These are phyloP conservation scores for Seriola dumerili DNA, from an alignment of 2,113 vertebrate genomes.

Conservation along the genomic window DNA sequence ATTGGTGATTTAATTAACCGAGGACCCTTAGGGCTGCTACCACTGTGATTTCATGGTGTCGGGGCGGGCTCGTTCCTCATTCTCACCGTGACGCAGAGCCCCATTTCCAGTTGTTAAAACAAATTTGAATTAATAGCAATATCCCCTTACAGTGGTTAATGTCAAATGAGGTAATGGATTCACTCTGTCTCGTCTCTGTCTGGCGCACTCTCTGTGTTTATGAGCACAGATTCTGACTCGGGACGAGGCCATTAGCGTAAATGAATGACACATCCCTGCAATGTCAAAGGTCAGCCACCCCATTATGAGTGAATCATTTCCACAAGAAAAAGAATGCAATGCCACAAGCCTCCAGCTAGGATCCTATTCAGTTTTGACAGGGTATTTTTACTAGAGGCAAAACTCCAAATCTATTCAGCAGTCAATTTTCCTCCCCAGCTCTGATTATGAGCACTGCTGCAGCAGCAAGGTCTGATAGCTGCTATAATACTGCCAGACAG, in stretches of 20 bases:
- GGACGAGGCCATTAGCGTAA: conserved; percentile 61
- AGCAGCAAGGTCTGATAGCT: conserved; percentile 74
- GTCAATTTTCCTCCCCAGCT: conserved; percentile 73
- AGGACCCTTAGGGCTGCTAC: conserved; percentile 6
- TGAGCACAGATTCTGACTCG: conserved; percentile 39
- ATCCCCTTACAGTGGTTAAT: conserved; percentile 36
- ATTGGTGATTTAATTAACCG: conserved; percentile 53
- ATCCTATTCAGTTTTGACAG: conserved; percentile 69
- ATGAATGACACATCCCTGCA: conserved; percentile 57
- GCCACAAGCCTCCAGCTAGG: conserved; percentile 46
- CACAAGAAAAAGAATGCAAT: conserved; percentile 31
- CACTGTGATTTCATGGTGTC: conserved; percentile 51
- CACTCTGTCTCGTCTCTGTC: conserved; percentile 6
- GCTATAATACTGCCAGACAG: conserved; percentile 77
- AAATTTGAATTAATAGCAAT: conserved; percentile 64
- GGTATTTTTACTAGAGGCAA: conserved; percentile 57
- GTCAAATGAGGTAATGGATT: conserved; percentile 50
- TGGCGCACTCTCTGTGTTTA: conserved; percentile 1
- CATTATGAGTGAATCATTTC: conserved; percentile 67
- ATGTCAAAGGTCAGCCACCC: conserved; percentile 68
- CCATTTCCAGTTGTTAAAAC: conserved; percentile 53
- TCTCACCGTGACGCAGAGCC: conserved; percentile 28
- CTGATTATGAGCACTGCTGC: conserved; percentile 71
- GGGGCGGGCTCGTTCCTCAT: conserved; percentile 14
- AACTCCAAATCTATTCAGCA: conserved; percentile 75